A percentile compares a stretch with the other conserved stretches of the same genome.
Evolutionary conservation across 2,113 vertebrate genomes (phyloP).

Genomic region (Bostrychus sinensis): DNA sequence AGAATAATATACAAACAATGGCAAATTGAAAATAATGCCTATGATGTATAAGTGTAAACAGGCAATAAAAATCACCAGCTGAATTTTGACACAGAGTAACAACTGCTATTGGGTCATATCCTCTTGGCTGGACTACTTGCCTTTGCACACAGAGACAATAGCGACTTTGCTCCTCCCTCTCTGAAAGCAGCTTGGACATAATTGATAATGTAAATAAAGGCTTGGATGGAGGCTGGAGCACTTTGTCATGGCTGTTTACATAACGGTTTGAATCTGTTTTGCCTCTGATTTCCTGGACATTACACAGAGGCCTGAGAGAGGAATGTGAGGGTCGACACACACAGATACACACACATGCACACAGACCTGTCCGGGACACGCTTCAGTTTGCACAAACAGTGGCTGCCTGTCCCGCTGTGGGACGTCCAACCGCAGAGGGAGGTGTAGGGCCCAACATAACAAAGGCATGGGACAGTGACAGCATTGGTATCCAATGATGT

Average conservation of each 20-base stretch:
- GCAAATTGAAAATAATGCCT: no score
- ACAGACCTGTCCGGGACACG: slow-evolving; percentile 67
- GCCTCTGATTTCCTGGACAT: slow-evolving; percentile 78
- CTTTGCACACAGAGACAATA: slow-evolving; percentile 35
- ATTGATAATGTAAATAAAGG: slow-evolving; percentile 78
- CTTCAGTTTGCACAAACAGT: slow-evolving; percentile 80
- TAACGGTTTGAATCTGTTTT: slow-evolving; percentile 78
- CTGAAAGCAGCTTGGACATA: slow-evolving; percentile 69
- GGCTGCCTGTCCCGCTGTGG: slow-evolving; percentile 68
- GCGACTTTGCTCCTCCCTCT: slow-evolving; percentile 29
- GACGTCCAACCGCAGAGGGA: slow-evolving; percentile 45
- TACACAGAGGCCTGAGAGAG: slow-evolving; percentile 71
- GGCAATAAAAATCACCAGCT: no score
- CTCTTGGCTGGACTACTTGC: no score
- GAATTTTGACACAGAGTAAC: no score
- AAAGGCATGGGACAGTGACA: slow-evolving; percentile 45
- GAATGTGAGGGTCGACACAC: slow-evolving; percentile 62
- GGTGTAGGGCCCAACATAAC: slow-evolving; percentile 33
- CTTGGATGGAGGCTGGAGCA: slow-evolving; percentile 71
- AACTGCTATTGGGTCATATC: no score
- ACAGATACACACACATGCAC: no score
- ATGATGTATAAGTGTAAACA: no score
- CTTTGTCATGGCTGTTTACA: slow-evolving; percentile 78
- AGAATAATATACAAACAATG: no score
- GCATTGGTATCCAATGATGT: slow-evolving; percentile 38